Percentiles rank a stretch among this genome's conserved stretches.
Conservation (phyloP, 53 echinoderm and acorn worm genomes). For the Zoroaster sp. region DNA sequence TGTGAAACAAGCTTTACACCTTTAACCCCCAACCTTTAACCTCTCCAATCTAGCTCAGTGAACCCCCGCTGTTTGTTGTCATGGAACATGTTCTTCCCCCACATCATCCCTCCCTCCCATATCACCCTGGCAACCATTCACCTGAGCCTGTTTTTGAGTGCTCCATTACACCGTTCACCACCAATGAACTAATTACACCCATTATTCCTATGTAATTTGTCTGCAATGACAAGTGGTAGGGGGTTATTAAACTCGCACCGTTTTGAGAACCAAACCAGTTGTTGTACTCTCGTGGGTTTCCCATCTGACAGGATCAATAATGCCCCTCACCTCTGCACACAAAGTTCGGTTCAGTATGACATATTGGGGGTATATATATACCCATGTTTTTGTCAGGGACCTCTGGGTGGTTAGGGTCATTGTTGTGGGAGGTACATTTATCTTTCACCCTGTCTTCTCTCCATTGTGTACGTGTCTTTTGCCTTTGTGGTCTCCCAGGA, state of each 20-base stretch:
- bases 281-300: background rate
- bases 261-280: slow-evolving; percentile 19
- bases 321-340: background rate
- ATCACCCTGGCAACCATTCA: background rate
- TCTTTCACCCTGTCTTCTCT: background rate
- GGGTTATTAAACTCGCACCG: slow-evolving; percentile 2
- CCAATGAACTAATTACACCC: slow-evolving; percentile 28
- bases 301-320: background rate
- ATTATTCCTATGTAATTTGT: slow-evolving; percentile 31
- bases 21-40: too few relatives aligned
- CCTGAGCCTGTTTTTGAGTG: background rate
- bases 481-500: slow-evolving; percentile 38
- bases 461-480: slow-evolving; percentile 28
- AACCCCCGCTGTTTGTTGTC: background rate
- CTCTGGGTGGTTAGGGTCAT: background rate
- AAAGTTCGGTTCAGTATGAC: background rate
- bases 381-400: background rate
- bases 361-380: background rate
- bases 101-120: background rate
- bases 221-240: slow-evolving; percentile 39
- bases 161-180: background rate
- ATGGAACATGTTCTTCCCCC: background rate
- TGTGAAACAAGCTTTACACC: too few relatives aligned
- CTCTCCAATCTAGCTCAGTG: background rate
- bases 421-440: background rate